These are phyloP conservation scores for Drosophila punjabiensis DNA, from an alignment of 1,140 invertebrate species.

Conservation along the genomic window DNA sequence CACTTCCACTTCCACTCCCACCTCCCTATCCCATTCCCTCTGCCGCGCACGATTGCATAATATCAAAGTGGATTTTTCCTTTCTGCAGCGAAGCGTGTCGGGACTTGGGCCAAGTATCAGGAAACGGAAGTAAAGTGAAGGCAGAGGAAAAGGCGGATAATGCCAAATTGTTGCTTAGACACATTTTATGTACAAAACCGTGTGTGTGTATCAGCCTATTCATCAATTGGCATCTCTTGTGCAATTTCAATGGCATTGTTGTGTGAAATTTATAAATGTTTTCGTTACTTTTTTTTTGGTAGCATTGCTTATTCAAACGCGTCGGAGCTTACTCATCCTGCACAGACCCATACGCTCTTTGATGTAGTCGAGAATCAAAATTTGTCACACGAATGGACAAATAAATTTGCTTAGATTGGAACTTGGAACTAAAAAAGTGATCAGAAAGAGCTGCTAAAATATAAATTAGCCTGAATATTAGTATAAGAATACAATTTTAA, in stretches of 20 bases:
- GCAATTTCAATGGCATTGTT: slow-evolving; percentile 51
- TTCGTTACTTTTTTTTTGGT: slow-evolving; percentile 1
- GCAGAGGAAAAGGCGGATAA: slow-evolving; percentile 24
- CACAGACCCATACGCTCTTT: slow-evolving; percentile 12
- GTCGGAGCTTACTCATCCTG: slow-evolving; percentile 14
- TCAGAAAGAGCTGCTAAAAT: background rate
- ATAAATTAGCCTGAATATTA: too few relatives aligned
- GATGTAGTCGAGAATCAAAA: slow-evolving; percentile 22
- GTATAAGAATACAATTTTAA: too few relatives aligned
- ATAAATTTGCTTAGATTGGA: slow-evolving; percentile 5
- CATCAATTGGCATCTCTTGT: slow-evolving; percentile 31
- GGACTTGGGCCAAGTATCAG: slow-evolving; percentile 17
- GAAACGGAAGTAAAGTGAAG: slow-evolving; percentile 27
- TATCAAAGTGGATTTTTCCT: slow-evolving; percentile 68
- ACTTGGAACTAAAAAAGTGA: background rate
- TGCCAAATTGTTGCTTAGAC: slow-evolving; percentile 57
- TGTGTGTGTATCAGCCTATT: slow-evolving; percentile 5
- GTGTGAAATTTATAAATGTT: slow-evolving; percentile 63
- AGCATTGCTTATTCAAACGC: slow-evolving; percentile 27
- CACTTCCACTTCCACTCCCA: background rate
- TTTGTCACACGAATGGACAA: slow-evolving; percentile 34
- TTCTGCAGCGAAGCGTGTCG: slow-evolving; percentile 46
- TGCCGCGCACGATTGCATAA: slow-evolving; percentile 70
- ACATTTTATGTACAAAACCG: slow-evolving; percentile 32
- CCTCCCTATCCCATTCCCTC: background rate